Base-by-base conservation (phyloP, 1,140 invertebrate genomes). In the Lepidurus couesii region DNA sequence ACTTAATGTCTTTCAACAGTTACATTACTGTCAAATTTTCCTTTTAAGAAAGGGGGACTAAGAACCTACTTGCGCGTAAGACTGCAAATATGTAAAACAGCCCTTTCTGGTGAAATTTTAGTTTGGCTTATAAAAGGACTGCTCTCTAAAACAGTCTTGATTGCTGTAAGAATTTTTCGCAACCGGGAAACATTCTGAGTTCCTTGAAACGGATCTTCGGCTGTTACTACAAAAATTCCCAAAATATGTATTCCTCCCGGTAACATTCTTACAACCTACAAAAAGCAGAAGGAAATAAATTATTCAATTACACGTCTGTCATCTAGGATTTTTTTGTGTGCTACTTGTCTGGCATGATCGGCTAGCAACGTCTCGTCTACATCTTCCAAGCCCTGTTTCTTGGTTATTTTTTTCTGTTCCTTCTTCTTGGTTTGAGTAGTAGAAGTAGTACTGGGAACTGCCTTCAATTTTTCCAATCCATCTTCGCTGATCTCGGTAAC, bases 401-500 rank as follows among this genome's bases (percentile, higher is more conserved):
- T 24, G 21, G 10, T 42, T 75, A 16, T 21, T 75, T 44, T 75
- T 45, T n/a, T 53, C 1, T 42, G 74, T 11, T 43, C 75, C 75
- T 75, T 74, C 26, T 43, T 75, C 74, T 75, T 73, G 26, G n/a
- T 75, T 47, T 79, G 16, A 47, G 2, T 11, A 7, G 78, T 34
- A 4, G 42, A 43, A 21, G 16, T 34, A 34, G 34, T 65, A 16
- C 53, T 16, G 9, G 53, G 13, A 65, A 16, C 13, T 16, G 53
- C 16, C 3, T 65, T 65, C 53, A 65, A 13, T 78, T 82, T 77
- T 16, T 21, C 75, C 16, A 53, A 75, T 11, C 81, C 81, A 75
- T 76, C 80, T 47, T 82, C 82, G 16, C 83, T 82, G 43, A 83
- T 82, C 11, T 84, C 84, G 80, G 83, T 86, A 82, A 81, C 87